phyloP scores from a whole-genome alignment of 2,113 vertebrate genomes.

The Sturnira hondurensis region DNA sequence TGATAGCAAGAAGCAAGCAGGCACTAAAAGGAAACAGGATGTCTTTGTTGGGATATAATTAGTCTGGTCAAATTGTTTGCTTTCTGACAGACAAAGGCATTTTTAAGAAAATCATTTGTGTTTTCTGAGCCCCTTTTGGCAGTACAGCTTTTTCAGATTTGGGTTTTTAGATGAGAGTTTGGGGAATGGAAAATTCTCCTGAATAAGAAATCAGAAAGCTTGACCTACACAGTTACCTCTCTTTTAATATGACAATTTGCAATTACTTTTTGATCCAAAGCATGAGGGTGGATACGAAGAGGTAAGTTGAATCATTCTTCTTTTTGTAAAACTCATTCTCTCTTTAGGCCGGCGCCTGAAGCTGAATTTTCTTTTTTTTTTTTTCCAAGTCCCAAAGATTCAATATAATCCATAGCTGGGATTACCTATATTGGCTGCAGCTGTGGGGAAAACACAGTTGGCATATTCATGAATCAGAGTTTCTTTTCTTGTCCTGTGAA shows the following conservation, averaged over 20 bases:
- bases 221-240: constrained; percentile 28
- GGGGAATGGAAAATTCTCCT: constrained; percentile 48
- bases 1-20: constrained; percentile 3
- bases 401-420: neutral
- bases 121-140: constrained; percentile 14
- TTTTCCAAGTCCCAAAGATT: neutral
- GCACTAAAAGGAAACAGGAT: constrained; percentile 12
- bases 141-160: neutral
- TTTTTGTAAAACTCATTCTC: neutral
- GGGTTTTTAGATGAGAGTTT: constrained; percentile 22
- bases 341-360: neutral
- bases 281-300: constrained; percentile 9
- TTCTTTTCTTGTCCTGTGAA: neutral
- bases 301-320: neutral
- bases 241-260: constrained; percentile 39
- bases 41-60: constrained; percentile 63
- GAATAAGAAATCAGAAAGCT: constrained; percentile 69
- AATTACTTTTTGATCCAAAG: constrained; percentile 54
- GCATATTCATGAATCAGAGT: neutral
- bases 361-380: neutral
- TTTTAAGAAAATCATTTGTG: constrained; percentile 52
- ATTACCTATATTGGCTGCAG: neutral
- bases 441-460: neutral
- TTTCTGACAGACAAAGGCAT: constrained; percentile 55
- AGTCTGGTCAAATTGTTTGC: constrained; percentile 50